These are phyloP conservation scores for Uropetala carovei DNA, from an alignment of 2,888 invertebrate genomes.

Conservation along the genomic window DNA sequence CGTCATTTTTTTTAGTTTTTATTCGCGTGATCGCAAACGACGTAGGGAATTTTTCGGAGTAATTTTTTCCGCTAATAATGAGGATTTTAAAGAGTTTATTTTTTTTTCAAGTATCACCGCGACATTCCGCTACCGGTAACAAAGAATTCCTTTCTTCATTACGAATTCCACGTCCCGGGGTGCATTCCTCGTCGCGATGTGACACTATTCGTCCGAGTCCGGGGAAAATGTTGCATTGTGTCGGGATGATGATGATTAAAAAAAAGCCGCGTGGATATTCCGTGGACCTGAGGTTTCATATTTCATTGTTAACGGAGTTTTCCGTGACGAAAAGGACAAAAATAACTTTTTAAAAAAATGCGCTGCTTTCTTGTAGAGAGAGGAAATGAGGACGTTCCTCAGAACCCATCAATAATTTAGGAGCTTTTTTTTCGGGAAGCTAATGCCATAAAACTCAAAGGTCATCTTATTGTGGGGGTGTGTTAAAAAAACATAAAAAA, in stretches of 20 bases:
- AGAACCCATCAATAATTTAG: background rate
- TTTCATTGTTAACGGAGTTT: background rate
- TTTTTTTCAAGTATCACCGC: background rate
- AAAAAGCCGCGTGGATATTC: background rate
- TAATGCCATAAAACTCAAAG: background rate
- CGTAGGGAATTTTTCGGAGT: background rate
- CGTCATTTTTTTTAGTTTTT: too few species aligned
- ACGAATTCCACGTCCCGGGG: background rate
- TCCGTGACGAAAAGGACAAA: too few species aligned
- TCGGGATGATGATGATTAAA: background rate
- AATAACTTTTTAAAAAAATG: background rate
- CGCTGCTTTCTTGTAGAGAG: background rate
- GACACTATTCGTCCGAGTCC: background rate
- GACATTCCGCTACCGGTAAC: background rate
- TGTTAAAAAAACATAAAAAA: background rate
- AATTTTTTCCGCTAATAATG: background rate
- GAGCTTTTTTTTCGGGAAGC: background rate
- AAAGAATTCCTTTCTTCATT: background rate
- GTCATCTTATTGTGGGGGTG: conserved; percentile 10
- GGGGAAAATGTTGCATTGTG: background rate
- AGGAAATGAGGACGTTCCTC: background rate
- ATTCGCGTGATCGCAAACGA: background rate
- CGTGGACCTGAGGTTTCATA: background rate
- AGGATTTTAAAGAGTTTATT: background rate
- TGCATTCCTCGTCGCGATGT: background rate